phyloP scores from a whole-genome alignment of 2,888 invertebrate species.

The Cecidostiba fungosa region DNA sequence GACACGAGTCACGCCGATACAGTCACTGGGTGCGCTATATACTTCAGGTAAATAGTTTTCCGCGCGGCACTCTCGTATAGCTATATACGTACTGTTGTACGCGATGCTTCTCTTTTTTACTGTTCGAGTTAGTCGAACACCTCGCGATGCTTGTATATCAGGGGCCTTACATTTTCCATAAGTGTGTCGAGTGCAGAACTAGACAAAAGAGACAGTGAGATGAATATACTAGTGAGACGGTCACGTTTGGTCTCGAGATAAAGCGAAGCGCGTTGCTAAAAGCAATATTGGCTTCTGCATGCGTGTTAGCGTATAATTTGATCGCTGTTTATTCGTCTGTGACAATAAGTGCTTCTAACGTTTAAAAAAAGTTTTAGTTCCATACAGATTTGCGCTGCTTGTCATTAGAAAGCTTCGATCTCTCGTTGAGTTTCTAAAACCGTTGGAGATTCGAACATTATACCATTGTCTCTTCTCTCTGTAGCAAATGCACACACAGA shows the following conservation, averaged over 20 bases:
- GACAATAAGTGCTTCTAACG: too few species aligned
- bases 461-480: conserved; percentile 24
- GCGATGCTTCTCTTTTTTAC: too few species aligned
- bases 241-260: too few species aligned
- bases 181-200: too few species aligned
- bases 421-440: conserved; percentile 27
- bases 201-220: too few species aligned
- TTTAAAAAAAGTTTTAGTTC: too few species aligned
- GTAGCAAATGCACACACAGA: background rate
- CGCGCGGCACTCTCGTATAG: background rate
- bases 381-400: conserved; percentile 59
- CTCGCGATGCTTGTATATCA: conserved; percentile 7
- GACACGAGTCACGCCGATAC: conserved; percentile 1
- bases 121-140: too few species aligned
- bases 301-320: too few species aligned
- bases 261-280: background rate
- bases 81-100: background rate
- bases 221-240: too few species aligned
- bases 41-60: conserved; percentile 1
- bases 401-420: conserved; percentile 61
- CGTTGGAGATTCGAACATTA: conserved; percentile 44
- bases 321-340: too few species aligned
- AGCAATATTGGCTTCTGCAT: too few species aligned
- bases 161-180: too few species aligned
- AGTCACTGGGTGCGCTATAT: background rate